These are phyloP conservation scores for Drepana arcuata DNA, from an alignment of 1,140 invertebrate genomes.

Conservation along the genomic window DNA sequence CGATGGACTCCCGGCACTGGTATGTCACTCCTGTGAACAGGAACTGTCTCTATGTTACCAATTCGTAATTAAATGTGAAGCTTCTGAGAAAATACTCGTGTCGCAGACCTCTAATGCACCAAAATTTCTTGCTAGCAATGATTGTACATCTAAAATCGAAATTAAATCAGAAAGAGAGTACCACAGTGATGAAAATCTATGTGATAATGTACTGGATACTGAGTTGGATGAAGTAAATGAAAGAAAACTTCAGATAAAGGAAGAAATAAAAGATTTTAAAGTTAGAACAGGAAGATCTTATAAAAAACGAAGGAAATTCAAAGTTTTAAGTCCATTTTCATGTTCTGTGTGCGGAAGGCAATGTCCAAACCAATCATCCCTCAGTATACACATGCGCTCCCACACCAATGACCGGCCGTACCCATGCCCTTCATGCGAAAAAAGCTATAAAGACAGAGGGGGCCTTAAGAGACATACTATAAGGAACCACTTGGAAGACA, in stretches of 20 bases:
- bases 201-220: conserved; percentile 10
- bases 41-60: conserved; percentile 31
- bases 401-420: conserved; percentile 48
- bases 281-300: too few species aligned
- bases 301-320: conserved; percentile 11
- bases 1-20: conserved; percentile 31
- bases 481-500: conserved; percentile 24
- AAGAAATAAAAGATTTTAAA: too few species aligned
- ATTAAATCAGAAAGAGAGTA: too few species aligned
- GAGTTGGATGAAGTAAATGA: conserved; percentile 1
- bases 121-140: background rate
- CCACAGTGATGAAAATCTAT: conserved; percentile 3
- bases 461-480: conserved; percentile 54
- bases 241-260: too few species aligned
- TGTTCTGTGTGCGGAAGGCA: conserved; percentile 76
- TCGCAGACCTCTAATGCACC: conserved; percentile 5
- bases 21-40: conserved; percentile 33
- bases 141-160: conserved; percentile 17
- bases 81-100: conserved; percentile 37
- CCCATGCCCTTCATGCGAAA: conserved; percentile 42
- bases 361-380: conserved; percentile 53
- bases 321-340: conserved; percentile 42
- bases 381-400: conserved; percentile 40
- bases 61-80: conserved; percentile 48
- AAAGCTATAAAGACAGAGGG: conserved; percentile 61